These are phyloP conservation scores for Tachina fera DNA, from an alignment of 2,888 invertebrate genomes.

Conservation along the genomic window DNA sequence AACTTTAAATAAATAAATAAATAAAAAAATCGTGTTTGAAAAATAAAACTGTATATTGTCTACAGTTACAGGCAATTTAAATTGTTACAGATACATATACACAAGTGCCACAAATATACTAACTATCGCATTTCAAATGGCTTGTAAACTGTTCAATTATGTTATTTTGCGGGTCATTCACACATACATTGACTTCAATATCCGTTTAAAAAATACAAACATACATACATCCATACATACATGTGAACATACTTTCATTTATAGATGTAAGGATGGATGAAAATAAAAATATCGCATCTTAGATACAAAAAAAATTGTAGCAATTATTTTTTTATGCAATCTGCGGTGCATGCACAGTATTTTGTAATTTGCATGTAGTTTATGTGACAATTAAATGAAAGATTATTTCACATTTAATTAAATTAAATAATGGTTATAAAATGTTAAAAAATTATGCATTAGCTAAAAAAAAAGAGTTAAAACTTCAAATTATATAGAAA, in stretches of 20 bases:
- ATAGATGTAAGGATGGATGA: background rate
- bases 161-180: slow-evolving; percentile 59
- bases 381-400: slow-evolving; percentile 6
- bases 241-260: slow-evolving; percentile 19
- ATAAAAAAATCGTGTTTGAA: background rate
- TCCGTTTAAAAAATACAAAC: background rate
- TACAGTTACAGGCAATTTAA: slow-evolving; percentile 58
- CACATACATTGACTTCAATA: slow-evolving; percentile 11
- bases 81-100: slow-evolving; percentile 36
- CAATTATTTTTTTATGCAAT: slow-evolving; percentile 48
- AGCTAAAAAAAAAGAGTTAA: no score
- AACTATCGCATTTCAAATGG: slow-evolving; percentile 42
- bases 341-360: slow-evolving; percentile 25
- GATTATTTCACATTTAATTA: background rate
- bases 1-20: background rate
- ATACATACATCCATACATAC: background rate
- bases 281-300: background rate
- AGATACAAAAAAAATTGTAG: slow-evolving; percentile 16
- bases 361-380: slow-evolving; percentile 6
- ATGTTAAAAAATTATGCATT: no score
- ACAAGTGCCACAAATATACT: slow-evolving; percentile 52
- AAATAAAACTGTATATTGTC: slow-evolving; percentile 34
- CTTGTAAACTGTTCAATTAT: slow-evolving; percentile 65
- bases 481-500: no score
- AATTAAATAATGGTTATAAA: no score